These are phyloP conservation scores for Dicyrtomina minuta DNA, from an alignment of 2,888 invertebrate species.

Conservation along the genomic window DNA sequence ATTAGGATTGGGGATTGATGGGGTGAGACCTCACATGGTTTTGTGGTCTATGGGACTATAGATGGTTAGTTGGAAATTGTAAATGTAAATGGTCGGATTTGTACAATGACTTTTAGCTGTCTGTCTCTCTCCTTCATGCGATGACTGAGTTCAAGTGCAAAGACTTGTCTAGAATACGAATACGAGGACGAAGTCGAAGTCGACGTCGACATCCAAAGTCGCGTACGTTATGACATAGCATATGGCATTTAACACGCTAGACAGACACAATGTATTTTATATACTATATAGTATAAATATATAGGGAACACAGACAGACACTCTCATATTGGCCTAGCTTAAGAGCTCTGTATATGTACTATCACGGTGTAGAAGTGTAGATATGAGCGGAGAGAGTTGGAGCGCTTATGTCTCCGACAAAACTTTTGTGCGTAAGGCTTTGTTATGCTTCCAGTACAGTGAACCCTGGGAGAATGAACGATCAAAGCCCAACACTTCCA, in stretches of 20 bases:
- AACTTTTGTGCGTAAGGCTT: constrained; percentile 35
- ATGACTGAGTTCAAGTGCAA: constrained; percentile 4
- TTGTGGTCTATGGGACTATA: too few species aligned
- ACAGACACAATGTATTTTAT: not conserved
- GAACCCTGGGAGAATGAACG: constrained; percentile 39
- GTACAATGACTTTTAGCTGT: constrained; percentile 17
- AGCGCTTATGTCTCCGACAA: constrained; percentile 15
- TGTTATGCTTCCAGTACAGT: constrained; percentile 41
- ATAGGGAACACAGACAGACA: not conserved
- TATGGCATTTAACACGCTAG: too few species aligned
- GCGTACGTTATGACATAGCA: not conserved
- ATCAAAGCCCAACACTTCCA: not conserved
- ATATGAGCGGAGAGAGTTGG: not conserved
- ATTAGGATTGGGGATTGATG: too few species aligned
- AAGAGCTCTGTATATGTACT: too few species aligned
- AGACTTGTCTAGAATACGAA: not conserved
- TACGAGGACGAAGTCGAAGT: not conserved
- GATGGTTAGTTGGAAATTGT: not conserved
- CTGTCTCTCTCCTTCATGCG: not conserved
- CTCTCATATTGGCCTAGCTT: constrained; percentile 24
- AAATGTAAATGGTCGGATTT: constrained; percentile 15
- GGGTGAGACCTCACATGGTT: too few species aligned
- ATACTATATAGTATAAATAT: too few species aligned
- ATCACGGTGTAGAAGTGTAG: too few species aligned
- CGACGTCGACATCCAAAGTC: not conserved